phyloP scores from a whole-genome alignment of 2,888 invertebrate species.

The Villa cingulata region DNA sequence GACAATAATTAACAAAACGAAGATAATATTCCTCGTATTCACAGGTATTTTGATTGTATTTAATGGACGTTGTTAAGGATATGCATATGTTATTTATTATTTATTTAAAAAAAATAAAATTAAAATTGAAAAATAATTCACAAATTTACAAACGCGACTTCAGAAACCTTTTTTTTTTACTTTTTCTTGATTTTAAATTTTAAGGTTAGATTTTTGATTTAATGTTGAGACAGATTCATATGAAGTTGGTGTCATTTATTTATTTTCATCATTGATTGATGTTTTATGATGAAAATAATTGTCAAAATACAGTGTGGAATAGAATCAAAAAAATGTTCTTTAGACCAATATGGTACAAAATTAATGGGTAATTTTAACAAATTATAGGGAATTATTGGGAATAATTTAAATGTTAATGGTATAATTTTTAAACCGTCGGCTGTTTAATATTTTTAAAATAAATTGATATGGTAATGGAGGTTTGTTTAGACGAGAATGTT shows the following conservation, averaged over 20 bases:
- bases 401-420: too few species aligned
- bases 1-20: neutral
- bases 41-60: slow-evolving; percentile 7
- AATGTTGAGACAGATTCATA: neutral
- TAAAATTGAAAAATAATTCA: slow-evolving; percentile 5
- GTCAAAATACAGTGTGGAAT: too few species aligned
- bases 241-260: neutral
- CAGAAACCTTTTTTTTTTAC: slow-evolving; percentile 4
- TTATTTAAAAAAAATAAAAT: slow-evolving; percentile 1
- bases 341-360: too few species aligned
- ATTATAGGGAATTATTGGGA: too few species aligned
- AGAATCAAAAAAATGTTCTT: too few species aligned
- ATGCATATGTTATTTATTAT: slow-evolving; percentile 4
- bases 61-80: slow-evolving; percentile 7
- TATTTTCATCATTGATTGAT: too few species aligned
- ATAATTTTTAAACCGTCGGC: too few species aligned
- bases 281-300: too few species aligned
- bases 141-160: slow-evolving; percentile 9
- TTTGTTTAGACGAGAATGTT: too few species aligned
- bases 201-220: slow-evolving; percentile 2
- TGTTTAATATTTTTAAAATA: too few species aligned
- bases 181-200: neutral
- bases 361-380: too few species aligned
- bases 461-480: too few species aligned
- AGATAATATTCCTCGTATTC: slow-evolving; percentile 2